Evolutionary conservation across 2,888 invertebrate species (phyloP), one percentile per base, ranked within the genome.

Genomic region (Polia nebulosa): DNA sequence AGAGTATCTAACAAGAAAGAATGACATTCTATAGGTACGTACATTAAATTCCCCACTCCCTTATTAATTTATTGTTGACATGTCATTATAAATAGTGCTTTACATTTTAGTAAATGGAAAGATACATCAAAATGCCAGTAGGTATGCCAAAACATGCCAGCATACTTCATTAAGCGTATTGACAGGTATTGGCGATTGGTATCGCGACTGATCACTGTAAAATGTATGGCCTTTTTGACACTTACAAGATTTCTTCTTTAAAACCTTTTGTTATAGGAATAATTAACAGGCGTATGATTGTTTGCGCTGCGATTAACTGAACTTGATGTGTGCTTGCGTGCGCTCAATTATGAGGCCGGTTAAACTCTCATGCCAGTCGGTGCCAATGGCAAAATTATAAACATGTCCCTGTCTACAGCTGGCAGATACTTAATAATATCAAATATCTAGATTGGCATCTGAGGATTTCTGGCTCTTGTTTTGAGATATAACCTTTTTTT

Each of bases 381-480:
- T 93, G 93, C 92, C 93, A 93, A 91, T 85, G 78, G 77, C 84
- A 87, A 82, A 85, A 86, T 82, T 82, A 89, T 89, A 88, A 90
- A 89, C 87, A 89, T 82, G 89, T 86, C 87, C 85, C 83, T 85
- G 88, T 87, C 84, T 72, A 68, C 86, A 84, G 85, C 85, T 90
- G 92, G 88, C 90, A 90, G 85, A 88, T 88, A 85, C 59, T 85
- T 88, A 82, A 80, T 89, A 81, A 78, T 87, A 82, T 76, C 51
- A 56, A 61, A 76, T 76, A 83, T 85, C 73, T 65, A 76, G 72
- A 83, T 81, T 74, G 79, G 70, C 72, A 81, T 65, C 41, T 62
- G 27, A 58, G 52, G 53, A 55, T 58, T 68, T 44, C 29, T 63
- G 64, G 32, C 22, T 58, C 32, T 65, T 64, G 25, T 63, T 25